phyloP scores from a whole-genome alignment of 2,113 vertebrate genomes.

The Nymphicus hollandicus region DNA sequence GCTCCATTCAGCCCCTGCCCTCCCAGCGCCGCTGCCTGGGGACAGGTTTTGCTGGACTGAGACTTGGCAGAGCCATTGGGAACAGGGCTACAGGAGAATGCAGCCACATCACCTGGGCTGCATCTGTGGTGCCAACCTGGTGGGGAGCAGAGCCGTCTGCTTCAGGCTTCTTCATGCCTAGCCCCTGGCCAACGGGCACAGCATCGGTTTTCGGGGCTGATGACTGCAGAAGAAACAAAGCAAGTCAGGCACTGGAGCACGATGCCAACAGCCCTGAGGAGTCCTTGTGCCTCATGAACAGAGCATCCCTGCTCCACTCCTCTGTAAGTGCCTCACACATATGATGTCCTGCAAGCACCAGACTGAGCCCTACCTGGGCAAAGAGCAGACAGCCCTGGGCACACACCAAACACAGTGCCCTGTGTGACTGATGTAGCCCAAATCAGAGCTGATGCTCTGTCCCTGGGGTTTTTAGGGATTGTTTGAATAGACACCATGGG shows the following conservation, averaged over 20 bases:
- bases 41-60: neutral
- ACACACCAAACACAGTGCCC: neutral
- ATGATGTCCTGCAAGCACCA: neutral
- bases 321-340: neutral
- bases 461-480: neutral
- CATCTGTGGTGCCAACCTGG: slow-evolving; percentile 7
- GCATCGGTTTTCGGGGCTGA: slow-evolving; percentile 40
- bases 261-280: neutral
- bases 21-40: neutral
- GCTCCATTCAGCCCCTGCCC: neutral
- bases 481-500: neutral
- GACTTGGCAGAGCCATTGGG: neutral
- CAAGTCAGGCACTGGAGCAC: neutral
- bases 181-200: slow-evolving; percentile 2
- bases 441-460: neutral
- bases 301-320: neutral
- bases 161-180: slow-evolving; percentile 67
- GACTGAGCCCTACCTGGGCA: neutral
- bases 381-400: neutral
- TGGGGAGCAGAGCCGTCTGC: slow-evolving; percentile 50
- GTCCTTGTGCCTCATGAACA: neutral
- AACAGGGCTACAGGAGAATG: rapidly evolving
- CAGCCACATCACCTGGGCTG: slow-evolving; percentile 51
- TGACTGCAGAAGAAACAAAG: slow-evolving; percentile 33
- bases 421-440: neutral